Conservation (phyloP, 2,113 vertebrate genomes). For the Meles meles region DNA sequence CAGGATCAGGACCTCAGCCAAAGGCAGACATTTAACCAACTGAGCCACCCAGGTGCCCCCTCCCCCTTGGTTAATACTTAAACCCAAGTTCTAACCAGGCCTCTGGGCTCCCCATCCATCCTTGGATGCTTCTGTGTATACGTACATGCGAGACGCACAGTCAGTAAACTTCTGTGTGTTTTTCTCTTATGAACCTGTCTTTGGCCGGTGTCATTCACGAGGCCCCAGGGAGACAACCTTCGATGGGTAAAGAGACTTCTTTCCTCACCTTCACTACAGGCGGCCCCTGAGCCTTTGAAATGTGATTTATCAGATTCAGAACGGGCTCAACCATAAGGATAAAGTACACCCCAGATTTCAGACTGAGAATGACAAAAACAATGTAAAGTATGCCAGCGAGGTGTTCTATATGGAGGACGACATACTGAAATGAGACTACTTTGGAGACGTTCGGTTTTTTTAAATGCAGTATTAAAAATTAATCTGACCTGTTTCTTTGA, state of each 20-base stretch:
- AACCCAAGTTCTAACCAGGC: not conserved
- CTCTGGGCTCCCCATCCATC: not conserved
- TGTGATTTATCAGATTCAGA: not conserved
- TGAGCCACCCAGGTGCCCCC: not conserved
- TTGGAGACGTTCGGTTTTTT: not conserved
- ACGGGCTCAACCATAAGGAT: not conserved
- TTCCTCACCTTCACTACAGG: not conserved
- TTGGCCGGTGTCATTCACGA: not conserved
- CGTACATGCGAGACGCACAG: not conserved
- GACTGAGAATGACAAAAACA: not conserved
- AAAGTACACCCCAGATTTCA: not conserved
- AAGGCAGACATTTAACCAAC: not conserved
- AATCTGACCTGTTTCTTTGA: not conserved
- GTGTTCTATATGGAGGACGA: not conserved
- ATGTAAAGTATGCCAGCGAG: not conserved
- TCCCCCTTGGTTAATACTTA: not conserved
- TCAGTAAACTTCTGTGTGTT: too few relatives aligned
- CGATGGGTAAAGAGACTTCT: not conserved
- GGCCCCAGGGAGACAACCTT: too few relatives aligned
- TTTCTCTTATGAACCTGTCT: not conserved
- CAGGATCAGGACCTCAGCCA: not conserved
- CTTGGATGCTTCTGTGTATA: too few relatives aligned
- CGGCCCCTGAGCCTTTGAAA: not conserved
- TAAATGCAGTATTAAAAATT: not conserved
- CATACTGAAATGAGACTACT: not conserved